Evolutionary conservation across 2,797 vertebrate genomes (phyloP).

Genomic region (Bovichtus diacanthus): DNA sequence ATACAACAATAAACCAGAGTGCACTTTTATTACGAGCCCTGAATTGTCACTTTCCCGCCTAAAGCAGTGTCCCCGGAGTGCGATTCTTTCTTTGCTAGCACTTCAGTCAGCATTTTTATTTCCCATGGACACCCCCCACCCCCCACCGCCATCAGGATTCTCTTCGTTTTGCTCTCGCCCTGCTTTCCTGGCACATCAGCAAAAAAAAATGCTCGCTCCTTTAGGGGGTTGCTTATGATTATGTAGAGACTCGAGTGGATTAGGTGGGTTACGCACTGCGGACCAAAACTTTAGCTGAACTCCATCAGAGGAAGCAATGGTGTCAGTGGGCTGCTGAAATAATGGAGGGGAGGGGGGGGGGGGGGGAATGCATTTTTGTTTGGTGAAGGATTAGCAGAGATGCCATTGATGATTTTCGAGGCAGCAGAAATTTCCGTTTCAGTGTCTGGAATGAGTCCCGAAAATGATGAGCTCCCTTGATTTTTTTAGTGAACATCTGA

Average conservation of each 20-base stretch:
- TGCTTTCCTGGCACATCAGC: constrained; percentile 62
- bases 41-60: constrained; percentile 51
- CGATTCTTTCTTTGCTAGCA: constrained; percentile 47
- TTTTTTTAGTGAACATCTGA: constrained; percentile 1
- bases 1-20: constrained; percentile 37
- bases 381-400: neutral
- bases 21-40: constrained; percentile 47
- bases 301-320: constrained; percentile 1
- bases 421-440: neutral
- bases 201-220: constrained; percentile 43
- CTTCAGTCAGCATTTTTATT: constrained; percentile 74
- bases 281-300: constrained; percentile 15
- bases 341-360: too few relatives aligned
- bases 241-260: constrained; percentile 44
- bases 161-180: constrained; percentile 1
- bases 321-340: constrained; percentile 12
- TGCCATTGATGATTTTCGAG: neutral
- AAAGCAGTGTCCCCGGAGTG: constrained; percentile 56
- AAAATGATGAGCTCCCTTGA: neutral
- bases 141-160: constrained; percentile 44
- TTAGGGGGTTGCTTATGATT: constrained; percentile 39
- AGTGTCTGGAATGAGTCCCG: neutral
- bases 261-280: constrained; percentile 19
- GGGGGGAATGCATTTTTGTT: constrained; percentile 12
- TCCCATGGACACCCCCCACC: too few relatives aligned